phyloP scores from a whole-genome alignment of 2,888 invertebrate species.

The Azorinus chamasolen region DNA sequence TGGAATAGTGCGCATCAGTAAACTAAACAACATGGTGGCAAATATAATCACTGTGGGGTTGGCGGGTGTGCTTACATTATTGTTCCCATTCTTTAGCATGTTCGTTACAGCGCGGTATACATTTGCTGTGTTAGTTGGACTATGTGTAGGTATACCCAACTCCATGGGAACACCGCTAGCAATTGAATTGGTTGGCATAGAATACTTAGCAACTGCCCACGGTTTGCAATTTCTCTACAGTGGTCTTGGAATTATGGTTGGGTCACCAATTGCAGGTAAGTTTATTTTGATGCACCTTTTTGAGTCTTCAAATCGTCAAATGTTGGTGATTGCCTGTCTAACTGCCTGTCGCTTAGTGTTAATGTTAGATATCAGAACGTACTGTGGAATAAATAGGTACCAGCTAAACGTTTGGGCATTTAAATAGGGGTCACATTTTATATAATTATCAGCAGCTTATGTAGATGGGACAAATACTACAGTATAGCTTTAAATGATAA shows the following conservation, averaged over 20 bases:
- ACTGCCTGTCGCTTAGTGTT: too few species aligned
- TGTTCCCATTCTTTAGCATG: conserved; percentile 40
- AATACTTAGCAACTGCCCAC: conserved; percentile 53
- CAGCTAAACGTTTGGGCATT: too few species aligned
- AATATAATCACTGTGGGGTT: conserved; percentile 30
- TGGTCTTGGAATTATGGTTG: conserved; percentile 54
- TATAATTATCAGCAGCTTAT: too few species aligned
- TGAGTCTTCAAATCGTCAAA: too few species aligned
- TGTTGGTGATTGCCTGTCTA: too few species aligned
- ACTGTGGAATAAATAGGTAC: too few species aligned
- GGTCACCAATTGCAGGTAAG: conserved; percentile 61
- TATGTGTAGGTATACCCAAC: conserved; percentile 53
- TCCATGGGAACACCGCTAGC: conserved; percentile 56
- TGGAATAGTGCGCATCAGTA: conserved; percentile 6
- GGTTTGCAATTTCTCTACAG: conserved; percentile 55
- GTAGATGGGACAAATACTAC: too few species aligned
- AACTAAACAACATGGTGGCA: conserved; percentile 24
- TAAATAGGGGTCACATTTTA: too few species aligned
- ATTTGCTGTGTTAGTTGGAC: conserved; percentile 39
- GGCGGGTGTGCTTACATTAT: conserved; percentile 32
- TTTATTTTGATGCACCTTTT: neutral
- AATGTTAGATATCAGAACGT: too few species aligned
- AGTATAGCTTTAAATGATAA: too few species aligned
- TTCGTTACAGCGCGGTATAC: conserved; percentile 16
- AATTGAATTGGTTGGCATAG: conserved; percentile 50